A percentile compares a stretch with the other conserved stretches of the same genome.
These are phyloP conservation scores for Caracal caracal DNA, from an alignment of 2,113 vertebrate species.

Conservation along the genomic window DNA sequence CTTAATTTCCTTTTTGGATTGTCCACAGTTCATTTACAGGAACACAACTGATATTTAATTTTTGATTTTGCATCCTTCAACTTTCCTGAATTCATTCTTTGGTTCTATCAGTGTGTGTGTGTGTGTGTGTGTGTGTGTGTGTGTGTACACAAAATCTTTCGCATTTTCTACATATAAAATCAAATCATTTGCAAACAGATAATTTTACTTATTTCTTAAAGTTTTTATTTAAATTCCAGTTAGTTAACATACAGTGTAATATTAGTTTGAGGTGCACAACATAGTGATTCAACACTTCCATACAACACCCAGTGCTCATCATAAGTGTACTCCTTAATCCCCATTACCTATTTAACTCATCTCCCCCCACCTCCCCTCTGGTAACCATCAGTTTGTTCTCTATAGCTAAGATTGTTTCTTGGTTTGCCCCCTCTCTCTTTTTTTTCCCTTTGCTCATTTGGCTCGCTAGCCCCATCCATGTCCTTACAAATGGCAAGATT, in stretches of 20 bases:
- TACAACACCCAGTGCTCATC: not conserved
- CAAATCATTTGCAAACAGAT: not conserved
- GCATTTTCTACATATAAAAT: not conserved
- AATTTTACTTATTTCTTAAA: not conserved
- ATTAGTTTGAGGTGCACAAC: not conserved
- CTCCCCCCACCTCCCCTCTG: not conserved
- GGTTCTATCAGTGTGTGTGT: not conserved
- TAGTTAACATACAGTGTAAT: not conserved
- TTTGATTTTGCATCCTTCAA: not conserved
- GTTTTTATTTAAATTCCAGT: not conserved
- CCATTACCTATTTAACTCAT: not conserved
- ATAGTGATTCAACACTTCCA: not conserved
- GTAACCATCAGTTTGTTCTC: not conserved
- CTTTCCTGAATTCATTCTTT: not conserved
- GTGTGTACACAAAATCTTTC: not conserved
- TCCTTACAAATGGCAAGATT: too few relatives aligned
- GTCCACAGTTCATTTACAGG: not conserved
- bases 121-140: not conserved
- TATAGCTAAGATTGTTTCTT: too few relatives aligned
- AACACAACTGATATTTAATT: not conserved
- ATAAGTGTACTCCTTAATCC: not conserved
- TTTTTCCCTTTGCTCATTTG: too few relatives aligned
- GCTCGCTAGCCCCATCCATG: too few relatives aligned
- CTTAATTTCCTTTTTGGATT: not conserved
- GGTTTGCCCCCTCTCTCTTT: too few relatives aligned